These are phyloP conservation scores for Eupithecia vulgata DNA, from an alignment of 2,888 invertebrate species.

Conservation along the genomic window DNA sequence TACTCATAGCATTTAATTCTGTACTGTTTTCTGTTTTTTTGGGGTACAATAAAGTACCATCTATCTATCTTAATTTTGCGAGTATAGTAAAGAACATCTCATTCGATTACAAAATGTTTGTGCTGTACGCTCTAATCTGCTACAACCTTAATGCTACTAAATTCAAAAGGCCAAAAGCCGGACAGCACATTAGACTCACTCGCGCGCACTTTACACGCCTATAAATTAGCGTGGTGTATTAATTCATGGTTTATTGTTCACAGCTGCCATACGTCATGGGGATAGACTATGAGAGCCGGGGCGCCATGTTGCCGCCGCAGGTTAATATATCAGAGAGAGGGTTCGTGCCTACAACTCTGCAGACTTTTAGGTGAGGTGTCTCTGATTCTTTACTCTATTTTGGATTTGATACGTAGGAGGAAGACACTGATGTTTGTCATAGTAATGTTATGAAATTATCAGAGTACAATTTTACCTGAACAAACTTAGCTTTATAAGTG, in stretches of 20 bases:
- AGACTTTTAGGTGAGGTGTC: slow-evolving; percentile 86
- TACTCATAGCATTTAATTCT: too few species aligned
- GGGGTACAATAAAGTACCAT: too few species aligned
- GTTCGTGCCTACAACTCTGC: slow-evolving; percentile 89
- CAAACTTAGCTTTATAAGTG: too few species aligned
- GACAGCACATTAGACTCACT: slow-evolving; percentile 18
- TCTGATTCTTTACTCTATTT: slow-evolving; percentile 10
- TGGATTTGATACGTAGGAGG: neutral
- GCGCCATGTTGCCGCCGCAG: slow-evolving; percentile 90
- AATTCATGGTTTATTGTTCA: slow-evolving; percentile 33
- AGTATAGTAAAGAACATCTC: too few species aligned
- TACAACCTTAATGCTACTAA: neutral
- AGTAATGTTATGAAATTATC: neutral
- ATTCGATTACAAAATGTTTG: too few species aligned
- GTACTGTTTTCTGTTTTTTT: too few species aligned
- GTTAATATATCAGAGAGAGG: slow-evolving; percentile 93
- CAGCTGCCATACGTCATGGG: slow-evolving; percentile 91
- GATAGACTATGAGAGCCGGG: slow-evolving; percentile 90
- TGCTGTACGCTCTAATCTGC: too few species aligned
- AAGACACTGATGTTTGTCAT: neutral
- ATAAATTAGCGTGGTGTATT: slow-evolving; percentile 34
- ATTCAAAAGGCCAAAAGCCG: slow-evolving; percentile 14
- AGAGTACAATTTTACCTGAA: neutral
- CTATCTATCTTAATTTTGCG: too few species aligned
- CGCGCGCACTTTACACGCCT: slow-evolving; percentile 26